Evolutionary conservation across 2,113 vertebrate genomes (phyloP).

Genomic region (Plecturocebus donacophilus): DNA sequence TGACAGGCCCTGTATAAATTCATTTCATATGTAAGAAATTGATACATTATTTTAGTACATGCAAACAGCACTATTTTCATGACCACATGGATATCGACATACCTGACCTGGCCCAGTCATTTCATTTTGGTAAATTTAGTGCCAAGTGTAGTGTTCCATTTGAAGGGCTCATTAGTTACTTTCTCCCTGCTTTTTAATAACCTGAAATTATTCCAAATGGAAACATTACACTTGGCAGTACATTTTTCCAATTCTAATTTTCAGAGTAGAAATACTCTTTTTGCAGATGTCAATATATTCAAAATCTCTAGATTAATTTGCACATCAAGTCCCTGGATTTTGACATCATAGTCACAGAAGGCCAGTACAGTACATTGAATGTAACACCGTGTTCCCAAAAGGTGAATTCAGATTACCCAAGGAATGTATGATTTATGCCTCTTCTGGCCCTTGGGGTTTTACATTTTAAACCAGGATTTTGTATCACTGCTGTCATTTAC

Average conservation of each 20-base stretch:
- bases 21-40: not conserved
- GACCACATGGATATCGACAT: not conserved
- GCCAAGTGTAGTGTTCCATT: not conserved
- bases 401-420: not conserved
- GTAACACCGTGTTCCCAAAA: not conserved
- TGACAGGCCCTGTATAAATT: not conserved
- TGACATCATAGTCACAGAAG: not conserved
- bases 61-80: not conserved
- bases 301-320: not conserved
- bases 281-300: not conserved
- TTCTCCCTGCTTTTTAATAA: not conserved
- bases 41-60: not conserved
- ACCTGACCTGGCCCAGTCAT: not conserved
- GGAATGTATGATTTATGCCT: not conserved
- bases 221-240: not conserved
- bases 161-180: not conserved
- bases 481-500: not conserved
- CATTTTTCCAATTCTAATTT: slow-evolving; percentile 10
- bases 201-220: slow-evolving; percentile 18
- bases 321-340: not conserved
- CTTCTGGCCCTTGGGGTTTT: not conserved
- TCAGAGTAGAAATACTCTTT: slow-evolving; percentile 1
- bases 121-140: not conserved
- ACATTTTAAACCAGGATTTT: not conserved
- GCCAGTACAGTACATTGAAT: not conserved